These are phyloP conservation scores for Synanthedon andrenaeformis DNA, from an alignment of 2,888 invertebrate genomes.

Conservation along the genomic window DNA sequence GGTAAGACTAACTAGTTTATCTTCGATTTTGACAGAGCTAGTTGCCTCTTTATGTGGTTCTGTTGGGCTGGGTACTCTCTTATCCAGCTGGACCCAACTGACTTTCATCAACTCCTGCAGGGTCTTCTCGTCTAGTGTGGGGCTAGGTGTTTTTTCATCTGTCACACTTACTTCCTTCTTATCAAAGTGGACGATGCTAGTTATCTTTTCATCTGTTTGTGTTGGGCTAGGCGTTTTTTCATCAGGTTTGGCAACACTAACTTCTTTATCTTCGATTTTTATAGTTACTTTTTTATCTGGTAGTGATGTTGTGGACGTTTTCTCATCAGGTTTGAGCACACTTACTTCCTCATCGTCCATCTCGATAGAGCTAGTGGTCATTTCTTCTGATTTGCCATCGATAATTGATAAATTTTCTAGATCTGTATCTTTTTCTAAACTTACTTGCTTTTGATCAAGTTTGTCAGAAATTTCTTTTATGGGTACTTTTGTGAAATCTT, in stretches of 20 bases:
- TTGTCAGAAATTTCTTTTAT: constrained; percentile 26
- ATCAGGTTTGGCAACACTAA: constrained; percentile 2
- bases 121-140: not conserved
- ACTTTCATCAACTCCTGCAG: not conserved
- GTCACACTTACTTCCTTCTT: no score
- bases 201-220: not conserved
- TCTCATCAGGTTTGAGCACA: constrained; percentile 1
- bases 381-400: constrained; percentile 19
- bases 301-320: constrained; percentile 2
- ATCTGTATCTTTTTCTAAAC: constrained; percentile 38
- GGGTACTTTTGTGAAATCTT: not conserved
- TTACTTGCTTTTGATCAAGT: constrained; percentile 55
- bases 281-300: constrained; percentile 5
- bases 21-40: constrained; percentile 2
- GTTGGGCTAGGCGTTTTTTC: constrained; percentile 3
- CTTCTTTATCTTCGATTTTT: not conserved
- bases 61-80: not conserved
- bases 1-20: constrained; percentile 3
- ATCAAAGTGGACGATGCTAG: no score
- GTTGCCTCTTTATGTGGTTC: not conserved
- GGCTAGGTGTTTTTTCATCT: not conserved
- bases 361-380: constrained; percentile 1
- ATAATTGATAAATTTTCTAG: constrained; percentile 6
- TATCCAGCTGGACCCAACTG: constrained; percentile 2
- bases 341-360: constrained; percentile 1